A percentile compares a stretch with the other conserved stretches of the same genome.
Evolutionary conservation across 2,113 vertebrate genomes (phyloP).

Genomic region (Asarcornis scutulata): DNA sequence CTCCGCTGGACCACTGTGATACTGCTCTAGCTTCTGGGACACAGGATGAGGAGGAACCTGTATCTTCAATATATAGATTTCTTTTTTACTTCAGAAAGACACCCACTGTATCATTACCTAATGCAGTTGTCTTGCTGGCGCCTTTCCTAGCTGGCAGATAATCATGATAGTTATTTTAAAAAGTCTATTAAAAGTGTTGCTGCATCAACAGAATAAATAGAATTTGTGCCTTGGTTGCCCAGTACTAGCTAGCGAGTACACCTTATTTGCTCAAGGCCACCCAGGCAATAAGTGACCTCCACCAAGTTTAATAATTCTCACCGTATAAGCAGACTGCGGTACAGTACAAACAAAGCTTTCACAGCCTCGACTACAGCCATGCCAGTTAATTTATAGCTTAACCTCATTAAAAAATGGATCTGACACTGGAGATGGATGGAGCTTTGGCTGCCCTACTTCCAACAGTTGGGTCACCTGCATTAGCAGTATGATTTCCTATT

Average conservation of each 20-base stretch:
- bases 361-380: neutral
- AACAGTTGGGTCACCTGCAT: neutral
- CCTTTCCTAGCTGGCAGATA: neutral
- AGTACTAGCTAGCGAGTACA: neutral
- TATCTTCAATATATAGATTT: neutral
- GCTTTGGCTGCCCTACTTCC: neutral
- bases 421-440: neutral
- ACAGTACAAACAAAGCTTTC: neutral
- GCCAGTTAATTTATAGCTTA: neutral
- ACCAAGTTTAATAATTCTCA: neutral
- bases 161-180: neutral
- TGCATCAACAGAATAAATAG: neutral
- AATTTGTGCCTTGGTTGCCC: neutral
- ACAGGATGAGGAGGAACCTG: neutral
- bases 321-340: neutral
- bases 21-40: neutral
- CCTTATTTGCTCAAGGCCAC: neutral
- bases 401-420: neutral
- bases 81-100: neutral
- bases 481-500: accelerated
- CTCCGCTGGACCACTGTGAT: neutral
- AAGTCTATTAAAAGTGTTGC: neutral
- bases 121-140: neutral
- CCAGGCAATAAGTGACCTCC: neutral
- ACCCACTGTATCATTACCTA: neutral